Evolutionary conservation across 2,113 vertebrate species (phyloP), one percentile per base, ranked within the genome.

Genomic region (Caretta caretta): DNA sequence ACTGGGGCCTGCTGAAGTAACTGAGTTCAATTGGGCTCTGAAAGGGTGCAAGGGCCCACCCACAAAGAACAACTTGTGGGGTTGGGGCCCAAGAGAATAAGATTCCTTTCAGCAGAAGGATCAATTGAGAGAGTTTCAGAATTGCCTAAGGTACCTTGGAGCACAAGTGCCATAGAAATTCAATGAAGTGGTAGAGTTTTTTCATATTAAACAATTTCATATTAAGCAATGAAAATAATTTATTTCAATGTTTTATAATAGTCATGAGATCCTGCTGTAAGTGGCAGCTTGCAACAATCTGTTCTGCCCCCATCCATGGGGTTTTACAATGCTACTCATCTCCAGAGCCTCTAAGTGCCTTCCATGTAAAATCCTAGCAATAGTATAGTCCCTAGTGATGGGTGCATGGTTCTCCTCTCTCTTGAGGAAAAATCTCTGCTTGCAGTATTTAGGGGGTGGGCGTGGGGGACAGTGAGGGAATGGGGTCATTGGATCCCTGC

Each of bases 1-100:
- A 95, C 53, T 16, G 53, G 82, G 80, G 50, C 87, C 93, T 94
- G 92, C 80, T 56, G 94, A 94, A 94, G 62, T 3, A n/a, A n/a
- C 85, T 2, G 76, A 90, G 24, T 35, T 95, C 96, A 92, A 27
- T 1, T 42, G 59, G 84, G 29, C 90, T 88, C 38, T 2, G n/a
- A 95, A 84, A 87, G 80, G 81, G 79, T 83, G 88, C 88, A 94
- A 88, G 69, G 65, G 51, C 90, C 88, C 48, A 6, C 76, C 79
- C 87, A 90, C 0, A 56, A 83, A 20, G 88, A 17, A 93, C 81
- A 80, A 25, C 53, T 0, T 83, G 88, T 31, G 69, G 92, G 83
- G 83, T 29, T 56, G 51, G 59, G 25, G 84, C 91, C 96, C 92
- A 92, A 91, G 75, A 95, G 85, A 89, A 87, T 75, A 90, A 80